A percentile compares a stretch with the other conserved stretches of the same genome.
These are phyloP conservation scores for Dynastes maya DNA, from an alignment of 2,888 invertebrate genomes.

Conservation along the genomic window DNA sequence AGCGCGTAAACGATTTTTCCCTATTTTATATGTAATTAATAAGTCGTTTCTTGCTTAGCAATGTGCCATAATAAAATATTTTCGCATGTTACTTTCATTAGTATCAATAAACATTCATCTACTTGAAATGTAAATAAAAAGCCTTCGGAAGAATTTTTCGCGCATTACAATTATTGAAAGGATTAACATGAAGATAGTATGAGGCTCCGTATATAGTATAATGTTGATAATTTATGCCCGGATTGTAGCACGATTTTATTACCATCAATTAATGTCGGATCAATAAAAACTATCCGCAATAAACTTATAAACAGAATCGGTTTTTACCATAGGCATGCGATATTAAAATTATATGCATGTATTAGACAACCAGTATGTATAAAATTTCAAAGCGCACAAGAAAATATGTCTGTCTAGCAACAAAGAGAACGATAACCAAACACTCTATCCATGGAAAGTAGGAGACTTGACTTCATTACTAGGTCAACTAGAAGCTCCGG, in stretches of 20 bases:
- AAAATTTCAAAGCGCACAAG: constrained; percentile 7
- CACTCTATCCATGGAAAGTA: constrained; percentile 56
- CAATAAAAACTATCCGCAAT: constrained; percentile 4
- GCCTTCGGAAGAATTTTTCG: neutral
- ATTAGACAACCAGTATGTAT: neutral
- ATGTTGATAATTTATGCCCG: constrained; percentile 23
- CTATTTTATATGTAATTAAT: too few species aligned
- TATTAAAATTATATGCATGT: constrained; percentile 17
- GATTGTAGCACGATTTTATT: constrained; percentile 17
- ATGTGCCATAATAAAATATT: neutral
- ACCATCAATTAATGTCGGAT: constrained; percentile 25
- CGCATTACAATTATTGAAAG: neutral
- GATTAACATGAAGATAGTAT: constrained; percentile 5
- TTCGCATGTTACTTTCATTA: neutral
- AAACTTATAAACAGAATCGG: constrained; percentile 19
- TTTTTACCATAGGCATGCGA: neutral
- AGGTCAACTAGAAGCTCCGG: constrained; percentile 57
- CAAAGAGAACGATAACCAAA: constrained; percentile 46
- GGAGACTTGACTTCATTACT: constrained; percentile 61
- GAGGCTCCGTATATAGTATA: neutral
- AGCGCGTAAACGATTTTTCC: too few species aligned
- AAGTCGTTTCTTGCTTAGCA: neutral
- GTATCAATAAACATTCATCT: neutral
- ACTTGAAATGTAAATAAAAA: constrained; percentile 20
- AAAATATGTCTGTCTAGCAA: constrained; percentile 43